Base-by-base conservation (phyloP, 1,140 invertebrate species). In the Idris sp. region DNA sequence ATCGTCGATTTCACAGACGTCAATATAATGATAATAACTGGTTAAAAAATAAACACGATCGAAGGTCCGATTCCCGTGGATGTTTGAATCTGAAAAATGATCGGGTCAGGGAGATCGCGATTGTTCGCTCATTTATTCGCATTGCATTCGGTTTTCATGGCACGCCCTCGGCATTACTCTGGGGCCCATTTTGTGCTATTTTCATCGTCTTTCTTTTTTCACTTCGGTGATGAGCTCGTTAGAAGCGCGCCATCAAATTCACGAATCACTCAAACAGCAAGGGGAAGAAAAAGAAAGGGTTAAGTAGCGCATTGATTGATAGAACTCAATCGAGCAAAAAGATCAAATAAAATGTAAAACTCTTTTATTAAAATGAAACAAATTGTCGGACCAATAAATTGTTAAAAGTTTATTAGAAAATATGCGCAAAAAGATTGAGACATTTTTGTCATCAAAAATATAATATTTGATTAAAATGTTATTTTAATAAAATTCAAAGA, bases 241-340 rank as follows among this genome's bases (percentile, higher is more conserved):
- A 84, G 79, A 68, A 76, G n/a, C 77, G 18, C 38, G 35, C 31
- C 69, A 78, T 78, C 61, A 59, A 68, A 62, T 68, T 61, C 44
- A 36, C 56, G 44, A 58, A 54, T 67, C 38, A 43, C 26, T 59
- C 44, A 35, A 46, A 62, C 53, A 11, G 13, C 67, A 58, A 59
- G 13, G n/a, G 19, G 49, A 35, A 19, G 49, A 53, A 74, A 74
- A 62, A 22, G 40, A 69, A n/a, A 41, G 41, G 75, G 59, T 75
- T 77, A 80, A 80, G 64, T 74, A 75, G 74, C 76, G 74, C 83
- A 82, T 83, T 85, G 84, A 85, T 84, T 84, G 82, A 84, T 84
- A 76, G 80, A 81, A 11, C 22, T 13, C 7, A 22, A 49, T 54
- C 8, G 41, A 7, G 35, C 53, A 14, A n/a, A 67, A 22, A 22